Evolutionary conservation across 2,888 invertebrate genomes (phyloP), one percentile per base, ranked within the genome.

Genomic region (Salticus scenicus): DNA sequence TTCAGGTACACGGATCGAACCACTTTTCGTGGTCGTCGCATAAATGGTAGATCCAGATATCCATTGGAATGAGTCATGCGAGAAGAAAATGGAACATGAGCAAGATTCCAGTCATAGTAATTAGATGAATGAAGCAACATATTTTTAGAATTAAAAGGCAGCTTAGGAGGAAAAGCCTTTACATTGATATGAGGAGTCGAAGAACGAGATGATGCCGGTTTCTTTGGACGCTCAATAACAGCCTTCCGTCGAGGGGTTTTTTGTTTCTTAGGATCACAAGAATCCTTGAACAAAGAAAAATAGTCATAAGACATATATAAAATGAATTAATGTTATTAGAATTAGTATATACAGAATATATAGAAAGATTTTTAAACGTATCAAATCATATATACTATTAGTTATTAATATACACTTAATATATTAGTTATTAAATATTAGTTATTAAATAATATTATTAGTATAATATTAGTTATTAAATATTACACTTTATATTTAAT

Each of bases 21-120:
- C 0, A 70, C 24, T 28, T 81, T 81, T 37, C 70, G 67, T 27
- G 82, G 72, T 20, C 82, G 76, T 14, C 82, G 71, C 10, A 71
- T 37, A 14, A 76, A 83, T 33, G 76, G 27, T 63, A 74, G 33
- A 69, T 81, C 81, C 37, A 28, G 80, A 20, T 41, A 66, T 27
- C 66, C 72, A 24, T 73, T 47, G 66, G 63, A 24, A 20, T 64
- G 80, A 37, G 67, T 14, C 27, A 42, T 64, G 14, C 81, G 67
- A 28, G 69, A 7, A 2, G 73, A 30, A 57, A 77, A 69, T 5
- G 72, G 72, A 28, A 72, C 17, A 4, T 57, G 30, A 24, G 79
- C 64, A 30, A 51, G 72, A 51, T 28, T 74, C 81, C 81, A 81
- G 74, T 81, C 81, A 31, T 74, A 81, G 41, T 41, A 81, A 66